Evolutionary conservation across 2,888 invertebrate species (phyloP), one percentile per base, ranked within the genome.

Genomic region (Blera fallax): DNA sequence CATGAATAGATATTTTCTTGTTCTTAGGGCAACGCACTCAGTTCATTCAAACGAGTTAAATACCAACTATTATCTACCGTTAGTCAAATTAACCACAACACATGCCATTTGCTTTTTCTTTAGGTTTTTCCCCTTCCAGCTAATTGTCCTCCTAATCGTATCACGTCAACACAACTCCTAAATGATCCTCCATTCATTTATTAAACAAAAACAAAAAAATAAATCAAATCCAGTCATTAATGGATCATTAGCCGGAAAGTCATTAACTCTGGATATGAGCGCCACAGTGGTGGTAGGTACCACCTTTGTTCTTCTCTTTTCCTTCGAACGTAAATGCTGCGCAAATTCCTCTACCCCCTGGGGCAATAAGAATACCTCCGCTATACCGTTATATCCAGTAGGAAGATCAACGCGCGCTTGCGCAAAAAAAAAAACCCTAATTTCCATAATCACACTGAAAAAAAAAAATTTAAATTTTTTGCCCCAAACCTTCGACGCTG

Each of bases 201-300:
- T 56, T 56, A 27, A 58, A 48, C 43, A 27, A 32, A 64, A 40
- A 43, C 10, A 11, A 27, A 32, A 5, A 21, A 45, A 24, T 7
- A 52, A 50, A 60, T 60, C 48, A 62, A 43, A 52, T 67, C 52
- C 43, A 3, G n/a, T 34, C 43, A 70, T 78, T 78, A 70, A 34
- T 78, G 43, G 78, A 62, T 78, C 78, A 78, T 78, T 78, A 77
- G 67, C 45, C 48, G 14, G 14, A 32, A 45, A 40, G 78, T 70
- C 69, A 52, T 70, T 62, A 70, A 18, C 60, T 24, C 29, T 29
- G 37, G 16, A 18, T n/a, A 7, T 48, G 45, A 7, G 37, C 34
- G 21, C 21, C 10, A 2, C 18, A 10, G 1, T 21, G 34, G 43
- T 24, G 43, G 32, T 24, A 2, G 5, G 3, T 11, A 8, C 5